Evolutionary conservation across 2,888 invertebrate genomes (phyloP).

Genomic region (Leucoma salicis): DNA sequence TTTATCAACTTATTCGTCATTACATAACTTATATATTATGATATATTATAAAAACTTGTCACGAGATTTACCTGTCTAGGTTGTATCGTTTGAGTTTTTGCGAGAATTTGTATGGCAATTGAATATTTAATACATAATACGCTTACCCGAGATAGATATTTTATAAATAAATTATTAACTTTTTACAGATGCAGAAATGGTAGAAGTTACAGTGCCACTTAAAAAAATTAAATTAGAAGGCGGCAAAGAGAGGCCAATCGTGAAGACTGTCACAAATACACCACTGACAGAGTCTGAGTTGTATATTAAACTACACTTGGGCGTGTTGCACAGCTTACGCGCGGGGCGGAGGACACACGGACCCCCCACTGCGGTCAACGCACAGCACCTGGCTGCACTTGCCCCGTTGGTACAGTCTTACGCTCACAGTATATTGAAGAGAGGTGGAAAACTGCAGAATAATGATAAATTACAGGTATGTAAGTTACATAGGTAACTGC

Average conservation of each 20-base stretch:
- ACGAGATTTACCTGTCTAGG: too few relatives aligned
- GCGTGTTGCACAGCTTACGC: constrained; percentile 84
- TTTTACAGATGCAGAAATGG: constrained; percentile 62
- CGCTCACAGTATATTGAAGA: constrained; percentile 55
- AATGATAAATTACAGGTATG: constrained; percentile 68
- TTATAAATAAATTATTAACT: too few relatives aligned
- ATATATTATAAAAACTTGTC: too few relatives aligned
- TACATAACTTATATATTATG: too few relatives aligned
- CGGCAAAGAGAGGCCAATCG: constrained; percentile 43
- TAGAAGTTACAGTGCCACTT: constrained; percentile 52
- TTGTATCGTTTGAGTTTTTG: too few relatives aligned
- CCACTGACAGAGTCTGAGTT: constrained; percentile 59
- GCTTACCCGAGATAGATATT: too few relatives aligned
- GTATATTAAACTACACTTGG: constrained; percentile 86
- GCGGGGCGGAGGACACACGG: constrained; percentile 72
- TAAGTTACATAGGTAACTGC: not conserved
- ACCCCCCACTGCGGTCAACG: constrained; percentile 84
- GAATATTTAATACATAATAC: too few relatives aligned
- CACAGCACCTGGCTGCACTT: constrained; percentile 82
- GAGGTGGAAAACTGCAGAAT: constrained; percentile 56
- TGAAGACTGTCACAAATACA: constrained; percentile 46
- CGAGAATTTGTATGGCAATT: too few relatives aligned
- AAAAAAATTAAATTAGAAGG: constrained; percentile 72
- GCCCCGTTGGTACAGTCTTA: constrained; percentile 70
- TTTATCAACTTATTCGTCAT: too few relatives aligned